phyloP scores from a whole-genome alignment of 2,797 vertebrate genomes.

The Cyprinodon diabolis region DNA sequence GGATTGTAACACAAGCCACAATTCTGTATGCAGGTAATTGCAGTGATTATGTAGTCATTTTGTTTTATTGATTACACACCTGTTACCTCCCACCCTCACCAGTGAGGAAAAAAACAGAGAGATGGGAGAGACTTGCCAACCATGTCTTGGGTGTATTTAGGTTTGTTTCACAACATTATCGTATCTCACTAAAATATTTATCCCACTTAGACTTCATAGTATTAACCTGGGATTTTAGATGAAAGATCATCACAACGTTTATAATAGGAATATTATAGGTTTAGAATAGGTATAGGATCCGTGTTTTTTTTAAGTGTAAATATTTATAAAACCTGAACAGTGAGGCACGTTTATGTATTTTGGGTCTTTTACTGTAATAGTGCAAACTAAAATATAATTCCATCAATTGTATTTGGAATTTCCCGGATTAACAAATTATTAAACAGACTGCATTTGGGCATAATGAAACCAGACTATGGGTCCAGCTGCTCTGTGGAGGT shows the following conservation, averaged over 20 bases:
- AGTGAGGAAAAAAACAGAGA: conserved; percentile 43
- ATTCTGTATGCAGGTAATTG: conserved; percentile 61
- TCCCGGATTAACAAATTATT: too few species aligned
- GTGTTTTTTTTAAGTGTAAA: neutral
- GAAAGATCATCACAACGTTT: neutral
- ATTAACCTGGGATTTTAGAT: neutral
- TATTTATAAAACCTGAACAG: neutral
- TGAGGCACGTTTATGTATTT: neutral
- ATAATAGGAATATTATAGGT: neutral
- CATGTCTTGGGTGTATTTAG: conserved; percentile 44
- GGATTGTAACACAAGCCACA: conserved; percentile 47
- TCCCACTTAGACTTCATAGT: neutral
- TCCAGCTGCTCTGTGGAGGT: too few species aligned
- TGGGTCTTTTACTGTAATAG: too few species aligned
- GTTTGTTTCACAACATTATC: neutral
- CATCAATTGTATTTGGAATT: too few species aligned
- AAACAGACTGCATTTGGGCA: too few species aligned
- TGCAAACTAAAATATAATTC: too few species aligned
- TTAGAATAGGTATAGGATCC: neutral
- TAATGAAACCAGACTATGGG: too few species aligned
- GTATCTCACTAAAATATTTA: neutral
- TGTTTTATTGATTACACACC: conserved; percentile 71
- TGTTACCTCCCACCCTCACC: conserved; percentile 41
- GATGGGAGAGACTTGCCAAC: conserved; percentile 46
- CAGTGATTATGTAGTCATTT: conserved; percentile 71